Evolutionary conservation across 2,797 vertebrate genomes (phyloP).

Genomic region (Coregonus suidteri): DNA sequence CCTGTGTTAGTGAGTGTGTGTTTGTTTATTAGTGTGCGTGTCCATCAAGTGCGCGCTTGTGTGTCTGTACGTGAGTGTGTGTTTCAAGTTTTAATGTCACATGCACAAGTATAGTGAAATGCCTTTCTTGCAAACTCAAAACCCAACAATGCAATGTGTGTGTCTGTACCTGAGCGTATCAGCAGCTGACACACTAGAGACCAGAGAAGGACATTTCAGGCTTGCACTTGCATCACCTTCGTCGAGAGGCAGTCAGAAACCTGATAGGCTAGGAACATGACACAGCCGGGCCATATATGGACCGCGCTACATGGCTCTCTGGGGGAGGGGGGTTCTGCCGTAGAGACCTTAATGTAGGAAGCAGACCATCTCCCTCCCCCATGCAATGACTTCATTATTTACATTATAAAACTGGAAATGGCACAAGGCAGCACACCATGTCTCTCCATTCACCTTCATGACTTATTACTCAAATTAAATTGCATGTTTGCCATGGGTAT

Average conservation of each 20-base stretch:
- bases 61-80: too few species aligned
- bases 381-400: background rate
- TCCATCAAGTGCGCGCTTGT: too few species aligned
- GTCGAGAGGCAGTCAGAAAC: conserved; percentile 24
- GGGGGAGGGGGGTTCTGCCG: background rate
- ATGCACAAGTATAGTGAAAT: too few species aligned
- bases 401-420: background rate
- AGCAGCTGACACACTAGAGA: conserved; percentile 9
- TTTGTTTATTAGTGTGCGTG: too few species aligned
- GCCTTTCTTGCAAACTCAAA: too few species aligned
- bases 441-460: background rate
- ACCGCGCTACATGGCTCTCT: conserved; percentile 1
- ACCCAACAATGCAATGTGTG: too few species aligned
- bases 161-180: background rate
- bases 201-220: conserved; percentile 33
- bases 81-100: too few species aligned
- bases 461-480: background rate
- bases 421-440: background rate
- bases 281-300: conserved; percentile 28
- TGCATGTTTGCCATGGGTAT: background rate
- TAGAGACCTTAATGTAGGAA: background rate
- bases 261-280: conserved; percentile 9
- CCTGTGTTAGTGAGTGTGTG: background rate
- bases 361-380: background rate
- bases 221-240: conserved; percentile 42